Evolutionary conservation across 2,797 vertebrate genomes (phyloP).

Genomic region (Myripristis jacobus): DNA sequence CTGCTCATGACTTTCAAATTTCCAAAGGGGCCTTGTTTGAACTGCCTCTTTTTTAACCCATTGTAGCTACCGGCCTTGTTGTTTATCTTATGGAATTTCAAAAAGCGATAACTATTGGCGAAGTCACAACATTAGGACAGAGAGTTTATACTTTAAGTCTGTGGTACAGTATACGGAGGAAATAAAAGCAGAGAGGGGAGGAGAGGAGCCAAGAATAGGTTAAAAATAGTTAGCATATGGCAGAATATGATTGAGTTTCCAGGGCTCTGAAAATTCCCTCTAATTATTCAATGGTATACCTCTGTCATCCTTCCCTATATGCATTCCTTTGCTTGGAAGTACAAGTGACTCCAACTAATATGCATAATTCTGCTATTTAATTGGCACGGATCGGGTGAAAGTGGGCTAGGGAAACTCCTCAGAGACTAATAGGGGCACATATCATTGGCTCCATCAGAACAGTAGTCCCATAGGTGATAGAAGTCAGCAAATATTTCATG

Average conservation of each 20-base stretch:
- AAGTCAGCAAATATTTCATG: slow-evolving; percentile 93
- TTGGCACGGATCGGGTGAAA: slow-evolving; percentile 92
- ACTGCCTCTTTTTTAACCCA: neutral
- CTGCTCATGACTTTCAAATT: slow-evolving; percentile 25
- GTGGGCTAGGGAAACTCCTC: slow-evolving; percentile 89
- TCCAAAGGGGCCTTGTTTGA: slow-evolving; percentile 8
- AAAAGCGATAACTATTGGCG: slow-evolving; percentile 28
- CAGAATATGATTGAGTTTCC: slow-evolving; percentile 89
- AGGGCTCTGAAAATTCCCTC: slow-evolving; percentile 90
- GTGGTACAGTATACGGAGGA: slow-evolving; percentile 43
- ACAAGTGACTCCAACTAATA: slow-evolving; percentile 93
- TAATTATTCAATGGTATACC: slow-evolving; percentile 94
- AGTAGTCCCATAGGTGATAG: slow-evolving; percentile 92
- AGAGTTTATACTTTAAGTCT: slow-evolving; percentile 61
- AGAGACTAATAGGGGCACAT: slow-evolving; percentile 92
- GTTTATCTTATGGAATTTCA: slow-evolving; percentile 27
- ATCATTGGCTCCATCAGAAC: slow-evolving; percentile 95
- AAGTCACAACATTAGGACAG: slow-evolving; percentile 57
- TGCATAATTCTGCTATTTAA: slow-evolving; percentile 98
- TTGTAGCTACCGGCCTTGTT: neutral
- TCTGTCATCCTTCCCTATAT: slow-evolving; percentile 90
- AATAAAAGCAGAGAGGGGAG: slow-evolving; percentile 56
- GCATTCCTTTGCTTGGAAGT: slow-evolving; percentile 86
- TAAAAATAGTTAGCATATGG: slow-evolving; percentile 90
- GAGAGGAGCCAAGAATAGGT: slow-evolving; percentile 77